Evolutionary conservation across 1,140 invertebrate species (phyloP), one percentile per base, ranked within the genome.

Genomic region (Anoplolepis gracilipes): DNA sequence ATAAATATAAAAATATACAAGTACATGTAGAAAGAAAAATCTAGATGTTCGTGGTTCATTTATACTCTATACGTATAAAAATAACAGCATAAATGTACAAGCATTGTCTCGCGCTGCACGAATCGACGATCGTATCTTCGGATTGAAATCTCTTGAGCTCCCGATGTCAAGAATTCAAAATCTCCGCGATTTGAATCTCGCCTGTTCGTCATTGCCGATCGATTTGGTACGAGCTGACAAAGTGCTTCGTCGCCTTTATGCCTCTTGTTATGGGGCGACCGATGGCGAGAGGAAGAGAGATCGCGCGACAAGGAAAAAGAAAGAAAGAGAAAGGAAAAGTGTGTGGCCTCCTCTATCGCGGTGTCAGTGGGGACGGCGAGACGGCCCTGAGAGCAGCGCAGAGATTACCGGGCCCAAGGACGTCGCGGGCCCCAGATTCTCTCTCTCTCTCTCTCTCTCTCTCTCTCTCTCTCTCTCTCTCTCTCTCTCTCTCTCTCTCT

Each of bases 381-480:
- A 92, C 92, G 92, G 88, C 93, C 93, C 90, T 92, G 93, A 92
- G 79, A 92, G 79, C 72, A 89, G 70, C 85, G 73, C 87, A 64
- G 90, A 90, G 92, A 93, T 92, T 92, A 93, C 90, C 89, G 90
- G 53, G 85, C 92, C 92, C 92, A 93, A 93, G 92, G 93, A 92
- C 93, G 93, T 92, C 92, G 88, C 92, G 90, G 93, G 92, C 87
- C 92, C 92, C 93, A 92, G 92, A 93, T 93, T 92, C 72, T 82
- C 79, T 46, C 73, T 46, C 81, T 13, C 36, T 39, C 57, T 25
- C 59, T 67, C 28, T 55, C 55, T 39, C 36, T 28, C 64, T 16
- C 0, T 55, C 76, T 65, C 59, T 8, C 55, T 87, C 22, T 30
- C 13, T 53, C 25, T n/a, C n/a, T n/a, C n/a, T n/a, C n/a, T n/a